Base-by-base conservation (phyloP, 2,888 invertebrate genomes). In the Dasysyrphus albostriatus region DNA sequence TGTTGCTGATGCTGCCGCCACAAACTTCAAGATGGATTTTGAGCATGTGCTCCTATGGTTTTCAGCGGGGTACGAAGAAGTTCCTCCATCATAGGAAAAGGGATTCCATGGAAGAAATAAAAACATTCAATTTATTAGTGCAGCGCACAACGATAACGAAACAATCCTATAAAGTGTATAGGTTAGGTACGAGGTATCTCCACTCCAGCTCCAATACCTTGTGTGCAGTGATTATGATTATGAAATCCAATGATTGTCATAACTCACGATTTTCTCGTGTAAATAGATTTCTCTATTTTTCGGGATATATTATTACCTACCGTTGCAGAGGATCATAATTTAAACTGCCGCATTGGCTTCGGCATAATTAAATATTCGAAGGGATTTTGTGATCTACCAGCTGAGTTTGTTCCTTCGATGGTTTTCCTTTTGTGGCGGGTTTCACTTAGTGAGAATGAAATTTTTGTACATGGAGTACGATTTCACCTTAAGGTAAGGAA, bases 241-340 rank as follows among this genome's bases (percentile, higher is more conserved):
- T 87, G 87, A 87, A 87, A 87, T 87, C 75, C 87, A 67, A 87
- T 61, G 83, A 87, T 67, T 83, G 87, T 87, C 87, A 87, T 87
- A 87, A 87, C 87, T 87, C 87, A 87, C 87, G 83, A 87, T 75
- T 87, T 87, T 80, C 65, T 78, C 65, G 75, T 87, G 83, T 65
- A 67, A 65, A 83, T 82, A 72, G 75, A 79, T 83, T 83, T 87
- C 83, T 75, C 72, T 61, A 24, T 42, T 24, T 51, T 54, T 49
- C 49, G 63, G 44, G 44, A 63, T 63, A 63, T 44, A 44, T 63
- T 63, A 32, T 44, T 16, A 37, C n/a, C 54, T 16, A 37, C n/a
- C 54, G 37, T 16, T 58, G 67, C 67, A 32, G 70, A 70, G 82
- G 63, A 59, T 63, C 77, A 77, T 82, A 82, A 87, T 63, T 87